Base-by-base conservation (phyloP, 2,113 vertebrate species). In the Forbesichthys agassizii region DNA sequence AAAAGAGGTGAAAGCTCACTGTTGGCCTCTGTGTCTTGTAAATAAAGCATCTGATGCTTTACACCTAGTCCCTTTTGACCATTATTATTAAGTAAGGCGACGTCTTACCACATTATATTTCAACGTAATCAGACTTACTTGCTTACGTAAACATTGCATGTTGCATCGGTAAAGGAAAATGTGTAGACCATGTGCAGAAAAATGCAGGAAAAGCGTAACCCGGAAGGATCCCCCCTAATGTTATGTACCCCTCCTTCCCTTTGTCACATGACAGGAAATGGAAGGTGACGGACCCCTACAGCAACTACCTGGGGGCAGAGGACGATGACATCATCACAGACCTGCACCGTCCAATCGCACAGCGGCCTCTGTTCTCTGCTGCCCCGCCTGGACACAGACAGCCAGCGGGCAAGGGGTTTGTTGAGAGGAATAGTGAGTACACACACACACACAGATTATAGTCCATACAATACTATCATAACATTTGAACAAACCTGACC, bases 351-450 rank as follows among this genome's bases (percentile, higher is more conserved):
- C 92, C 83, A 14, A 81, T 88, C 60, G 86, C 90, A 10, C 95
- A 93, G 16, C 94, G 91, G 52, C 93, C 94, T 61, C 78, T 95
- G 55, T 96, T 97, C 89, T 93, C 95, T 1, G 92, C 94, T 1
- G 92, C 94, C 12, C 94, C 97, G 5, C 91, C 89, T 0, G 91
- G 93, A 33, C 79, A 91, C 71, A 96, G 95, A 88, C 96, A 97
- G 80, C 94, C 95, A 8, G 89, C 95, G 11, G 91, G 94, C 69
- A 96, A 94, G 85, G 92, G 96, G 16, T 98, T 98, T 57, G 93
- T 97, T 76, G 97, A 99, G 87, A 95, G 94, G 80, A 96, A 90
- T 81, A 77, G 96, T 98, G 88, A 96, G 97, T 94, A 9, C 36
- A 54, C 12, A 11, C 46, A 27, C 53, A 14, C 27, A 49, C 18